Conservation (phyloP, 2,113 vertebrate species). For the Oncorhynchus tshawytscha region DNA sequence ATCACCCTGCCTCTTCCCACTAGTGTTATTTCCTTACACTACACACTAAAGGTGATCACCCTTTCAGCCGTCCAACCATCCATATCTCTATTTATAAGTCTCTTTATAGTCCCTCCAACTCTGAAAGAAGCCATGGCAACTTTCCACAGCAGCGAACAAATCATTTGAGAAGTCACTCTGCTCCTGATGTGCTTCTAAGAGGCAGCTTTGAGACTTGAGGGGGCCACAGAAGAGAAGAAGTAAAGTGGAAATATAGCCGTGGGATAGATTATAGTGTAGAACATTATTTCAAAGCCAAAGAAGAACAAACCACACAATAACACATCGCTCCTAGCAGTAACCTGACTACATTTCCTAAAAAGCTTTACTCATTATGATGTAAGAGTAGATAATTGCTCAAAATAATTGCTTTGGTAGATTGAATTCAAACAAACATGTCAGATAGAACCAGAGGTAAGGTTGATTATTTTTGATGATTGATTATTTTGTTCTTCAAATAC, state of each 20-base stretch:
- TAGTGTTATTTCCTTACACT: conserved; percentile 6
- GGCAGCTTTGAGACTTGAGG: conserved; percentile 52
- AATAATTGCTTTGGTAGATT: too few relatives aligned
- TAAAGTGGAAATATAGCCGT: conserved; percentile 47
- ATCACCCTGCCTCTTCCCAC: background rate
- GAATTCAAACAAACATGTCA: too few relatives aligned
- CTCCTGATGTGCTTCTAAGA: conserved; percentile 33
- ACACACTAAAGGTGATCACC: conserved; percentile 13
- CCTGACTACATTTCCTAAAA: background rate
- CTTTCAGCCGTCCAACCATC: conserved; percentile 17
- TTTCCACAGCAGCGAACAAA: conserved; percentile 10
- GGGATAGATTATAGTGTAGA: conserved; percentile 38
- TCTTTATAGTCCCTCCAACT: conserved; percentile 2
- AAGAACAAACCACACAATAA: conserved; percentile 28
- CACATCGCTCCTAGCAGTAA: conserved; percentile 17
- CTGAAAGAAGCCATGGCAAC: conserved; percentile 12
- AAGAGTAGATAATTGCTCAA: too few relatives aligned
- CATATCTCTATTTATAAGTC: conserved; percentile 21
- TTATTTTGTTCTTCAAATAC: background rate
- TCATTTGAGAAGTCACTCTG: conserved; percentile 44
- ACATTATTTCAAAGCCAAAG: conserved; percentile 43
- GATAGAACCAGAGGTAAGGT: too few relatives aligned
- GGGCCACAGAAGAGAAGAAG: conserved; percentile 31
- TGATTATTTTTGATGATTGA: too few relatives aligned
- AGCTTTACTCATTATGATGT: too few relatives aligned